phyloP scores from a whole-genome alignment of 2,888 invertebrate genomes.

The Eupithecia centaureata region DNA sequence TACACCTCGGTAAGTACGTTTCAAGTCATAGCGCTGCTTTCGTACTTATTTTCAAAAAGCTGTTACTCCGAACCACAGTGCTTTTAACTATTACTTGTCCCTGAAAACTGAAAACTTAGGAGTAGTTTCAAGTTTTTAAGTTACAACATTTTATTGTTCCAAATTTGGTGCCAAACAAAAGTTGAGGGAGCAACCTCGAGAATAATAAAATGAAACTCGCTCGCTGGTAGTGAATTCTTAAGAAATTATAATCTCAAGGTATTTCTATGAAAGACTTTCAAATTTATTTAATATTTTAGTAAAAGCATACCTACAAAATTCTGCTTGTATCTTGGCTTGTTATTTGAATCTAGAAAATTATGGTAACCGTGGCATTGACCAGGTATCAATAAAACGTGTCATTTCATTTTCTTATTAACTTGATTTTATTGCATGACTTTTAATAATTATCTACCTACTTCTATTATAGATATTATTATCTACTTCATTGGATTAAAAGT shows the following conservation, averaged over 20 bases:
- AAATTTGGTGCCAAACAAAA: not conserved
- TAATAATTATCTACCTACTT: too few species aligned
- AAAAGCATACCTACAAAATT: not conserved
- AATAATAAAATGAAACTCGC: not conserved
- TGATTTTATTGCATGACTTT: too few species aligned
- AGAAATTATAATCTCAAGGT: not conserved
- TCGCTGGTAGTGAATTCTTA: not conserved
- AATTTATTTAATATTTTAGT: not conserved
- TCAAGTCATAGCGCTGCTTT: conserved; percentile 11
- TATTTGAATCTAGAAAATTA: not conserved
- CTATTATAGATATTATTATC: too few species aligned
- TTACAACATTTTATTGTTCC: not conserved
- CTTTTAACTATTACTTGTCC: not conserved
- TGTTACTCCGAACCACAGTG: not conserved
- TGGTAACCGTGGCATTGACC: not conserved
- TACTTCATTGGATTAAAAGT: not conserved
- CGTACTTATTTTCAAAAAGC: not conserved
- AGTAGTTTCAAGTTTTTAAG: conserved; percentile 1
- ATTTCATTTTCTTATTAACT: not conserved
- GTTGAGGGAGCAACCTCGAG: not conserved
- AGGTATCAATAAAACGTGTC: not conserved
- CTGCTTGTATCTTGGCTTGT: not conserved
- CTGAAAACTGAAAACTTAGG: conserved; percentile 3
- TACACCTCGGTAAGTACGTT: conserved; percentile 12
- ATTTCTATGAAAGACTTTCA: not conserved